These are phyloP conservation scores for Sebastes hopkinsi DNA, from an alignment of 2,797 vertebrate species.

Conservation along the genomic window DNA sequence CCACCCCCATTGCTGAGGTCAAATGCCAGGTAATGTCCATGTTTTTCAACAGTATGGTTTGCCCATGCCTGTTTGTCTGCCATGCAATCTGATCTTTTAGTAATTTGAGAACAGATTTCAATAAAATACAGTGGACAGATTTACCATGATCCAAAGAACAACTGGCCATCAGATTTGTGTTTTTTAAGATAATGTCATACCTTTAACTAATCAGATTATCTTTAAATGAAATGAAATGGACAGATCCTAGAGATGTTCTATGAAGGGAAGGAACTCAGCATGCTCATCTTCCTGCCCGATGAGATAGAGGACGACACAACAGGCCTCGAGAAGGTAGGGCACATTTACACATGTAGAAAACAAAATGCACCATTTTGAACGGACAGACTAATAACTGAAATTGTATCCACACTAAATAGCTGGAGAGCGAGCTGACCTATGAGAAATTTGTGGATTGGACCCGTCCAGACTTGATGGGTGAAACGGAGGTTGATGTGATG, in stretches of 20 bases:
- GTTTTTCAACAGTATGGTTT: background rate
- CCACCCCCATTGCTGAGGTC: conserved; percentile 70
- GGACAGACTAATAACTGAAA: background rate
- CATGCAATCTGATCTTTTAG: background rate
- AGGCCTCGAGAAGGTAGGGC: conserved; percentile 84
- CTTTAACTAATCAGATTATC: background rate
- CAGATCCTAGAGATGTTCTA: conserved; percentile 87
- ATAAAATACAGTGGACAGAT: background rate
- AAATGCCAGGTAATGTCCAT: conserved; percentile 60
- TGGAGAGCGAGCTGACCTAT: conserved; percentile 83
- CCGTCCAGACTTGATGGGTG: conserved; percentile 75
- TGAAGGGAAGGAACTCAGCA: conserved; percentile 82
- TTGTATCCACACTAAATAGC: conserved; percentile 63
- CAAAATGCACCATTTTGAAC: background rate
- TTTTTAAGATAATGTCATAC: background rate
- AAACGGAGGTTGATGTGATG: conserved; percentile 67
- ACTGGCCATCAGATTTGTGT: background rate
- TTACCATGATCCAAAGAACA: background rate
- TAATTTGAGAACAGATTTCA: background rate
- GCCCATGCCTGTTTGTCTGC: background rate
- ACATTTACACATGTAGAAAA: background rate
- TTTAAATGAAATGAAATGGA: background rate
- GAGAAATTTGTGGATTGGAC: conserved; percentile 85
- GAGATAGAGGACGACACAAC: conserved; percentile 79
- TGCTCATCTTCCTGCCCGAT: conserved; percentile 89